Evolutionary conservation across 2,888 invertebrate genomes (phyloP), one percentile per base, ranked within the genome.

Genomic region (Corythucha ciliata): DNA sequence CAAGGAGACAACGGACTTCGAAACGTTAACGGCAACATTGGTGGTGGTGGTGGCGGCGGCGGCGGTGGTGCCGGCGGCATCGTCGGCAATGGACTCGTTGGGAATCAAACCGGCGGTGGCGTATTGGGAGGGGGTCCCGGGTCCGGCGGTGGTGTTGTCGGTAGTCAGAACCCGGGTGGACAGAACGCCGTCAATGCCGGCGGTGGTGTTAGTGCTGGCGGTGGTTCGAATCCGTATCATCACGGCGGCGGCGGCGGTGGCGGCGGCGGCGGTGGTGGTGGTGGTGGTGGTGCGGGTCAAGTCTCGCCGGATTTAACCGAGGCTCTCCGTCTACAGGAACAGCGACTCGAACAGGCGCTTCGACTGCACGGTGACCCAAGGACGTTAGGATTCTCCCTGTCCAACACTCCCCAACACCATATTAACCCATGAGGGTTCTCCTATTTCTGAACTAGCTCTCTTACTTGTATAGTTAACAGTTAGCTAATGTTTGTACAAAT

Each of bases 311-410:
- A 83, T 63, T 68, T 83, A 58, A 78, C 80, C 14, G 82, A 83
- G 67, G 81, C 81, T 4, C 73, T 82, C 58, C 72, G 81, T 48
- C 76, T 80, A 26, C 82, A 82, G 61, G 87, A 87, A 61, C 86
- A 86, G 67, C 75, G 87, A 62, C 68, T 88, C 63, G 87, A 87
- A 64, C 87, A 88, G 63, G 87, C 87, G 27, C 69, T 88, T 61
- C 77, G 87, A 64, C 74, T 88, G 63, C 87, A 87, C 67, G 78
- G 77, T 58, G 86, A 86, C 65, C 85, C 85, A 2, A 76, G 87
- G 59, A 80, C 84, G 66, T 69, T 87, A 57, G 85, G 85, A 40
- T 86, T 87, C 66, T 80, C 83, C 62, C 69, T 84, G 52, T 65
- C 70, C 53, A 67, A 68, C 54, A 57, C 60, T 47, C 61, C 61